Evolutionary conservation across 1,140 invertebrate species (phyloP).

Genomic region (Parapsyche elsis): DNA sequence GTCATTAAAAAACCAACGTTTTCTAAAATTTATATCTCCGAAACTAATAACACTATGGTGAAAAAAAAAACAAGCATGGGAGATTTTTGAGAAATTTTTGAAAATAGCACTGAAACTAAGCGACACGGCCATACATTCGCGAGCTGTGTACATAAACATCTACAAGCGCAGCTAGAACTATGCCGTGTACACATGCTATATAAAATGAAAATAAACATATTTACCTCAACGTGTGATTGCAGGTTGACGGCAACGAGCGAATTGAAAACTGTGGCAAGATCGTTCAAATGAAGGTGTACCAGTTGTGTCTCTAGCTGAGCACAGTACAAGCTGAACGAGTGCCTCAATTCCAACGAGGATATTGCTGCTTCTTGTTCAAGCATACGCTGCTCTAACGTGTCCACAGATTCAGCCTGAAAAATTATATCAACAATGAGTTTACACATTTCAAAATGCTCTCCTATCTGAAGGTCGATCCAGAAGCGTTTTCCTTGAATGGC

Average conservation of each 20-base stretch:
- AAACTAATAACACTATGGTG: no score
- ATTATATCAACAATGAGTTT: constrained; percentile 66
- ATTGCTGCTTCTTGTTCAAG: constrained; percentile 78
- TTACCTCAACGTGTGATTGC: constrained; percentile 73
- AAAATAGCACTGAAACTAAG: no score
- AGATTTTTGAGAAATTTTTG: no score
- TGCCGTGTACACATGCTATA: no score
- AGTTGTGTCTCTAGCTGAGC: constrained; percentile 80
- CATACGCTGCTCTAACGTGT: constrained; percentile 76
- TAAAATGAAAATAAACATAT: constrained; percentile 35
- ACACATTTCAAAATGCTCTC: no score
- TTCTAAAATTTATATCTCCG: no score
- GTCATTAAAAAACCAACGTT: no score
- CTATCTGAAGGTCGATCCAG: no score
- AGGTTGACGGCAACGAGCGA: constrained; percentile 73
- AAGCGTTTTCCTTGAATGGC: no score
- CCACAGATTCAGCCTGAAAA: constrained; percentile 73
- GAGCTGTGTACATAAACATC: not conserved
- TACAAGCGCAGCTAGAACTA: no score
- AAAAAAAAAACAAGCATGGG: no score
- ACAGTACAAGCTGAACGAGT: constrained; percentile 78
- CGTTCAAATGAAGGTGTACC: constrained; percentile 76
- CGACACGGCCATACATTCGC: no score
- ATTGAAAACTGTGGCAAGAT: constrained; percentile 72
- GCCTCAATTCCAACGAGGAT: constrained; percentile 76